Evolutionary conservation across 2,113 vertebrate species (phyloP), one percentile per base, ranked within the genome.

Genomic region (Clarias gariepinus): DNA sequence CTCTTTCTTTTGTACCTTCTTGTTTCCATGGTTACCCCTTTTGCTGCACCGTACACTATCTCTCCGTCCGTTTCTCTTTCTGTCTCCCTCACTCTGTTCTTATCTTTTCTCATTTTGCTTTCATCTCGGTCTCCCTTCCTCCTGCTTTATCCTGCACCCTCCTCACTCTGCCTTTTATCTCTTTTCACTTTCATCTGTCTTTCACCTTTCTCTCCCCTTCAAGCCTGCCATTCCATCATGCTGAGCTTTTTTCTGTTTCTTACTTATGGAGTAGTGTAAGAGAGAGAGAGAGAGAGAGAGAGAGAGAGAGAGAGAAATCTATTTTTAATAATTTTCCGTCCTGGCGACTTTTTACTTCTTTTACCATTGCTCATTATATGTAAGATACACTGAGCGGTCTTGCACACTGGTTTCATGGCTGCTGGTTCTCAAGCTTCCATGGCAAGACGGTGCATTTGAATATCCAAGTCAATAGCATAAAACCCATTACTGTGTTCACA

Each of bases 151-250:
- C 95, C 95, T 93, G 93, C 95, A 94, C 94, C 94, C 95, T 95
- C 94, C 95, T 96, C 94, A 92, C 94, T 94, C 94, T 89, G 89
- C 93, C 95, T 96, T 95, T 96, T 95, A 95, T 95, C 95, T 96
- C 94, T 94, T 93, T 95, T 94, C 94, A 94, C 95, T 96, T 95
- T 96, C 95, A 95, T 96, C 95, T 95, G 94, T 95, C 95, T 95
- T 95, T 96, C 95, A 96, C 95, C 95, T 95, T 95, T 95, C 93
- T 95, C 94, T 96, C 94, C 95, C 95, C 95, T 95, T 95, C 95
- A 95, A 96, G 95, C 93, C 94, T 95, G 94, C 94, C 94, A 95
- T 95, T 95, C 93, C 94, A 95, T 95, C 94, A 95, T 95, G 94
- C 93, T 91, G 94, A 89, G 93, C 85, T 94, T 93, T 94, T 93